Evolutionary conservation across 1,140 invertebrate genomes (phyloP), one percentile per base, ranked within the genome.

Genomic region (Musca domestica): DNA sequence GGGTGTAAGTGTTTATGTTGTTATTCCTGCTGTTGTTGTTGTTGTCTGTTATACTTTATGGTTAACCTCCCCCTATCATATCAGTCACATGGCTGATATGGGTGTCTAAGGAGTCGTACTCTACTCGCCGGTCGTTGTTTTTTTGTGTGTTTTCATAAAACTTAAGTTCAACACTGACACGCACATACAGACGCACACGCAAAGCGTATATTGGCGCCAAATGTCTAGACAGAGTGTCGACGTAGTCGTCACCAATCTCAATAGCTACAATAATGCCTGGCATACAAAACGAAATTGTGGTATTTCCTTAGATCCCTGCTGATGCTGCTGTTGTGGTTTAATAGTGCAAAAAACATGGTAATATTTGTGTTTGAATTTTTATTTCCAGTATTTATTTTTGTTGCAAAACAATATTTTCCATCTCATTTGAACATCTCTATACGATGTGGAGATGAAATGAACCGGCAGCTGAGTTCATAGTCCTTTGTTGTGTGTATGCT

Each of bases 191-290:
- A 61, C 19, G 19, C 12, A 61, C 56, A 61, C 41, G 12, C 46
- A 5, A 51, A 49, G 6, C 19, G 56, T 9, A 34, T 25, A 23
- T 19, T 69, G 68, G 68, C 68, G 64, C 64, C 68, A 69, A 51
- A 23, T 65, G 68, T 69, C 68, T 69, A 69, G 68, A 69, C 68
- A 69, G 48, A 23, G 19, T 66, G 68, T 34, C 68, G 68, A 51
- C 20, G 19, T 27, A 22, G 48, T 49, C 19, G 19, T 49, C 19
- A 5, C 17, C 3, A 7, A 17, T 52, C n/a, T 23, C 25, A 22
- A 22, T 61, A 30, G 27, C 56, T 22, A 5, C 7, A 2, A 23
- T 17, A 19, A 54, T 56, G 65, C 27, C 34, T 41, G 34, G 34
- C 34, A 41, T 41, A 41, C 34, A 5, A 14, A 41, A 34, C 30